Evolutionary conservation across 2,888 invertebrate genomes (phyloP), one percentile per base, ranked within the genome.

Genomic region (Hyposoter dolosus): DNA sequence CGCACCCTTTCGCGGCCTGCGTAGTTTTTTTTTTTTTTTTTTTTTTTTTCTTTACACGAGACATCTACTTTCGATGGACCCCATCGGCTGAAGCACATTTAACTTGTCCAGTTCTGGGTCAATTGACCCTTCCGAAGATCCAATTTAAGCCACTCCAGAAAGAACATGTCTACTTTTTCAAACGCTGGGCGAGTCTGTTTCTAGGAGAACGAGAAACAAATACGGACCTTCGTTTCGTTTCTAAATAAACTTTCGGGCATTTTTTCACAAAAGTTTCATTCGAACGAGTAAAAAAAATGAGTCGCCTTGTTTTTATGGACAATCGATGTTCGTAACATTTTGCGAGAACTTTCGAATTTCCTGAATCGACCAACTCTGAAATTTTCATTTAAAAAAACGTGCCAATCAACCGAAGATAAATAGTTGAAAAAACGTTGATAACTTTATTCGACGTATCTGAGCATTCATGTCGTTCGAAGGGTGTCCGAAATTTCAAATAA

Each of bases 61-160:
- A 28, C 71, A n/a, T 35, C 53, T 32, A 53, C 32, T 50, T 50
- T 35, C 50, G 50, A 72, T 53, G 71, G 50, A 72, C 50, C 50
- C 71, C 50, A 50, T 50, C 71, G 60, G 28, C 53, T 28, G 53
- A 53, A 72, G 71, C n/a, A 72, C 32, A 72, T 53, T 72, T 19
- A 72, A 72, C 50, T 50, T 35, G 71, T 53, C 50, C 71, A 72
- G 71, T 53, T 50, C 53, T 53, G 71, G 71, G 71, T 72, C 71
- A 72, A 72, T 53, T 32, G 71, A 50, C 71, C 71, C 32, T 72
- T 53, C 53, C 19, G 71, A 28, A 35, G 53, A 72, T 72, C 32
- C 50, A 72, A 53, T 53, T 72, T 72, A n/a, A 72, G 32, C 71
- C 28, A 53, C 71, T 72, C 35, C n/a, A 53, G n/a, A 32, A 53